These are phyloP conservation scores for Phasia obesa DNA, from an alignment of 2,888 invertebrate species.

Conservation along the genomic window DNA sequence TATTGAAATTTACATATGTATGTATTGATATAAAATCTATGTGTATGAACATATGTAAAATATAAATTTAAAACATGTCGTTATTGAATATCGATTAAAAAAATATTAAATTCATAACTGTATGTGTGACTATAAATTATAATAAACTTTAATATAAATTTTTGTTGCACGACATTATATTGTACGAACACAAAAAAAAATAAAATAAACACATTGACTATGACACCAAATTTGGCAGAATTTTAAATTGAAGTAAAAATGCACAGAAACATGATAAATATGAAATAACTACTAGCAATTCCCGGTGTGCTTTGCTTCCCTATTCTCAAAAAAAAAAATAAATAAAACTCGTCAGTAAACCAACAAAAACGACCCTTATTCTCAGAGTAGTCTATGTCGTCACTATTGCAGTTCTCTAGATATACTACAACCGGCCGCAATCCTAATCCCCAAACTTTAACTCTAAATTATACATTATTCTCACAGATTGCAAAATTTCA, in stretches of 20 bases:
- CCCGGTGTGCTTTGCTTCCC: no score
- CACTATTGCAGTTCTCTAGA: no score
- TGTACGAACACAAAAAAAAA: no score
- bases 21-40: constrained; percentile 1
- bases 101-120: constrained; percentile 62
- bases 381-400: no score
- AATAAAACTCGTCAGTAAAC: no score
- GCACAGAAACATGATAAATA: constrained; percentile 5
- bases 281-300: constrained; percentile 27
- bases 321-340: no score
- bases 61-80: constrained; percentile 37
- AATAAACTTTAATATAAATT: constrained; percentile 27
- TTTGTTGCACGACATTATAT: neutral
- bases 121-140: constrained; percentile 39
- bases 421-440: no score
- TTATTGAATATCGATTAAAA: constrained; percentile 69
- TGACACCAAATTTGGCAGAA: constrained; percentile 27
- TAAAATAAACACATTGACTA: neutral
- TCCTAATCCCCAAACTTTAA: no score
- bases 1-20: neutral
- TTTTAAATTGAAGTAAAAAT: no score
- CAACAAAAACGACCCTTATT: no score
- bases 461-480: no score
- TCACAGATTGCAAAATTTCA: no score
- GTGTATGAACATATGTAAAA: neutral